Conservation (phyloP, 2,888 invertebrate species). For the Pinctada fucata region DNA sequence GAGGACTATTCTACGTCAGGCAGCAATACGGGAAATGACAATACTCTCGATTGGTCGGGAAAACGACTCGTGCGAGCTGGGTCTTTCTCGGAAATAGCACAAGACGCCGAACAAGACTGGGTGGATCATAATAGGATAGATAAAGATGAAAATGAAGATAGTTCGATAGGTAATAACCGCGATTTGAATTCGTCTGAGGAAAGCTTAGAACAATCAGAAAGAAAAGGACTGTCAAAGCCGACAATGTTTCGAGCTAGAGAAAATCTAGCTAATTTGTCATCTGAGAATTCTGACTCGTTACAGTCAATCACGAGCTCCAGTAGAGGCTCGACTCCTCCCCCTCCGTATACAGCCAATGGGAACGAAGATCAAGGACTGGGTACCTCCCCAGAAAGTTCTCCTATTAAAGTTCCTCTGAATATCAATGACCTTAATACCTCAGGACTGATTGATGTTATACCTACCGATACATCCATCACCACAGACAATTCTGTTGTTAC, state of each 20-base stretch:
- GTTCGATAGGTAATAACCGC: conserved; percentile 16
- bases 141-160: conserved; percentile 41
- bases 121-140: conserved; percentile 51
- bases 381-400: conserved; percentile 50
- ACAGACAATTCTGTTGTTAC: conserved; percentile 5
- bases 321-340: conserved; percentile 45
- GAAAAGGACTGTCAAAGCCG: conserved; percentile 45
- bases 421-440: conserved; percentile 5
- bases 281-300: conserved; percentile 49
- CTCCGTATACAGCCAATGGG: conserved; percentile 43
- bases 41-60: conserved; percentile 65
- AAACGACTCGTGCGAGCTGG: conserved; percentile 62
- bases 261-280: conserved; percentile 56
- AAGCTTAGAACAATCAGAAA: conserved; percentile 38
- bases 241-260: conserved; percentile 52
- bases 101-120: conserved; percentile 60
- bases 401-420: conserved; percentile 42
- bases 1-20: conserved; percentile 35
- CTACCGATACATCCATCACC: conserved; percentile 5
- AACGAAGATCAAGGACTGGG: conserved; percentile 52
- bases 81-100: conserved; percentile 66
- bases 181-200: conserved; percentile 39
- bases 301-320: conserved; percentile 46
- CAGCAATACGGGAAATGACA: conserved; percentile 40
- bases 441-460: not conserved